Evolutionary conservation across 2,797 vertebrate species (phyloP).

Genomic region (Avahi laniger): DNA sequence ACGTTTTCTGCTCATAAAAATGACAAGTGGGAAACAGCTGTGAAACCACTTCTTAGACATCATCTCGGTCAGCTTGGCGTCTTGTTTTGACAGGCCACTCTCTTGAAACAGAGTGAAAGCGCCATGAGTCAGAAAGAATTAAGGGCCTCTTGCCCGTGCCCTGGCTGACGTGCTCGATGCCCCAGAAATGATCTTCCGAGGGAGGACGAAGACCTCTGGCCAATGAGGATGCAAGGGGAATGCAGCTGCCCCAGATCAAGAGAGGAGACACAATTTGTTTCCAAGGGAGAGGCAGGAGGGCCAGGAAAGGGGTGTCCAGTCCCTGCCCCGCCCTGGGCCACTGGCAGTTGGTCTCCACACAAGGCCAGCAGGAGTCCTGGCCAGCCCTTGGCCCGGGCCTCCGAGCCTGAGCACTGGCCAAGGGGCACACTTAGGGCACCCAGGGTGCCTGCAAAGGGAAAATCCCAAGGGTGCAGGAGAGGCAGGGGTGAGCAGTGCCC

Average conservation of each 20-base stretch:
- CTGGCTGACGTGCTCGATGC: neutral
- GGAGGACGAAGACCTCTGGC: neutral
- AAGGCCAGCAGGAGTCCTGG: neutral
- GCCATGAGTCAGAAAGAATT: conserved; percentile 21
- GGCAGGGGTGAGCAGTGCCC: neutral
- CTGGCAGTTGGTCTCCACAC: neutral
- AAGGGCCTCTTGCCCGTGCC: neutral
- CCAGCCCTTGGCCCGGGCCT: neutral
- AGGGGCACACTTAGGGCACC: neutral
- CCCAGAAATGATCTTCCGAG: neutral
- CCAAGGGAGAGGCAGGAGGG: neutral
- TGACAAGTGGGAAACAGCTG: neutral
- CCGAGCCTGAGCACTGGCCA: neutral
- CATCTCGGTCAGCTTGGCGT: neutral
- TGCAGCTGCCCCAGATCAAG: neutral
- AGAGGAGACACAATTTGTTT: neutral
- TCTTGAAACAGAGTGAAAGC: neutral
- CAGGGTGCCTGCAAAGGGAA: neutral
- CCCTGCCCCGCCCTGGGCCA: neutral
- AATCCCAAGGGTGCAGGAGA: neutral
- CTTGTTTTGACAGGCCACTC: conserved; percentile 44
- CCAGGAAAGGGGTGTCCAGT: neutral
- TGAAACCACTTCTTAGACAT: neutral
- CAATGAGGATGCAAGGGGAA: too few species aligned
- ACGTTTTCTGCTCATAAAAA: neutral